phyloP scores from a whole-genome alignment of 2,888 invertebrate species.

The Chloromyia formosa region DNA sequence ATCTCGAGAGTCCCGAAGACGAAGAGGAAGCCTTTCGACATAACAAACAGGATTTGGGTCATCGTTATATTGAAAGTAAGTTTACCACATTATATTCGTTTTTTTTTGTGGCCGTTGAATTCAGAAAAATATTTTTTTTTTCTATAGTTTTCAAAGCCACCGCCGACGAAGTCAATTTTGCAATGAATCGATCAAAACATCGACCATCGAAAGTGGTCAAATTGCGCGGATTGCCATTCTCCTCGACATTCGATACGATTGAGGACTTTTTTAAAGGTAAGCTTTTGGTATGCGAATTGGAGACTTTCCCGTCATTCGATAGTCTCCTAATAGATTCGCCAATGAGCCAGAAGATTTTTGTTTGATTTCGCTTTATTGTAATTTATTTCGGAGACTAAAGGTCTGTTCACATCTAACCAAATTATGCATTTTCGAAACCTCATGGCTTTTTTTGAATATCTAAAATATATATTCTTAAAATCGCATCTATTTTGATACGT shows the following conservation, averaged over 20 bases:
- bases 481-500: too few species aligned
- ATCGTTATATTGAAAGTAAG: constrained; percentile 79
- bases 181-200: constrained; percentile 58
- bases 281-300: constrained; percentile 51
- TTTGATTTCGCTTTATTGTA: too few species aligned
- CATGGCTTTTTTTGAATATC: too few species aligned
- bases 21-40: constrained; percentile 76
- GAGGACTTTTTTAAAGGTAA: constrained; percentile 94
- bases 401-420: too few species aligned
- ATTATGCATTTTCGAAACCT: too few species aligned
- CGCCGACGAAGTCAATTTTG: constrained; percentile 61
- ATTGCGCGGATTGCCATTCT: constrained; percentile 92
- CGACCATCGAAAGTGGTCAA: constrained; percentile 71
- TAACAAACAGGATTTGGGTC: constrained; percentile 84
- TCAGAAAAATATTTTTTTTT: neutral
- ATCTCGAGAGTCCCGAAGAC: constrained; percentile 77
- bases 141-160: constrained; percentile 59
- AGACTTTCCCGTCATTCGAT: too few species aligned
- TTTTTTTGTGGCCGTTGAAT: too few species aligned
- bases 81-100: too few species aligned
- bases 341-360: too few species aligned
- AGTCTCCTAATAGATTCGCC: too few species aligned
- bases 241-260: constrained; percentile 94
- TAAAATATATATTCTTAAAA: too few species aligned
- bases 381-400: too few species aligned